Percentiles rank a stretch among this genome's conserved stretches.
Evolutionary conservation across 2,888 invertebrate species (phyloP).

Genomic region (Drosophila greeni): DNA sequence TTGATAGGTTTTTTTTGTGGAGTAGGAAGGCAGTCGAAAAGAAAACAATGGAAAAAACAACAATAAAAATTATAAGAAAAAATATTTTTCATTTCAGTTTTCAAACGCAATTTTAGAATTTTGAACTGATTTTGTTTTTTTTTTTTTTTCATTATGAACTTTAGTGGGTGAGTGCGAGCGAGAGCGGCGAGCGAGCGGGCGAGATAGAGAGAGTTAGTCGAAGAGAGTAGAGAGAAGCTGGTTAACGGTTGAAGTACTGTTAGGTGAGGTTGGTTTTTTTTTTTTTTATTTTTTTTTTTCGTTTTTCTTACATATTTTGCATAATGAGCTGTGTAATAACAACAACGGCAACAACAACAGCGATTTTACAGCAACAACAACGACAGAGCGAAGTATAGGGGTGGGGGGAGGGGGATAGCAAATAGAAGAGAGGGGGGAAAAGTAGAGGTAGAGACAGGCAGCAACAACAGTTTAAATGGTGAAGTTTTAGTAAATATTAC

Average conservation of each 20-base stretch:
- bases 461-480: constrained; percentile 3
- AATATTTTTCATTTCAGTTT: constrained; percentile 41
- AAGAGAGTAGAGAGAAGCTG: constrained; percentile 15
- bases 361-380: constrained; percentile 41
- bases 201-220: constrained; percentile 39
- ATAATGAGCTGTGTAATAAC: constrained; percentile 32
- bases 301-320: constrained; percentile 11
- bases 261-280: constrained; percentile 30
- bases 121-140: constrained; percentile 19
- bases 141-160: constrained; percentile 30
- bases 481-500: constrained; percentile 5
- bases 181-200: constrained; percentile 37
- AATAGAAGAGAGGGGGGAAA: constrained; percentile 21
- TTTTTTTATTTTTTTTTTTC: constrained; percentile 2
- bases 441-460: constrained; percentile 13
- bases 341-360: constrained; percentile 44
- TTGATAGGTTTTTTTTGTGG: constrained; percentile 44
- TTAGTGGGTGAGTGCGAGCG: constrained; percentile 57
- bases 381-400: constrained; percentile 22
- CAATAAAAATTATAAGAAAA: constrained; percentile 72
- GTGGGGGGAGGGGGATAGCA: constrained; percentile 15
- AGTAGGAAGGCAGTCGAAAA: constrained; percentile 59
- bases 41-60: constrained; percentile 66
- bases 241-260: constrained; percentile 23
- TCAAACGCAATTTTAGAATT: constrained; percentile 15